Conservation (phyloP, 2,888 invertebrate species). For the Diaphora mendica region DNA sequence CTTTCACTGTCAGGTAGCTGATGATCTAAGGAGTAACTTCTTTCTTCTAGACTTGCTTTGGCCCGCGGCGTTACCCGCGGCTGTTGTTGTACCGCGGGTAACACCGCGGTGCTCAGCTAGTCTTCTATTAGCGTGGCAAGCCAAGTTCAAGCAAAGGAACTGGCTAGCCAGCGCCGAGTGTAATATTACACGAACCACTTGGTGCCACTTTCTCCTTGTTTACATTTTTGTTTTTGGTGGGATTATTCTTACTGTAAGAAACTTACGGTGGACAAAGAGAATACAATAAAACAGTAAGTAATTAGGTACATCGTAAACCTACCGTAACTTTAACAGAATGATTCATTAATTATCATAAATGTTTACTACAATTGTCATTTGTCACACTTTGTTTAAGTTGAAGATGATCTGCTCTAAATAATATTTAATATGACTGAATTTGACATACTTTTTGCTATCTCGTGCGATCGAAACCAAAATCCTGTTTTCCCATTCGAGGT, state of each 20-base stretch:
- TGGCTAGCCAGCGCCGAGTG: no score
- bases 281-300: not conserved
- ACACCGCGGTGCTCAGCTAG: no score
- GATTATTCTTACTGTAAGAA: not conserved
- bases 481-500: not conserved
- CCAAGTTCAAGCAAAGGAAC: no score
- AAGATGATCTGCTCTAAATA: not conserved
- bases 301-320: not conserved
- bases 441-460: not conserved
- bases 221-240: no score
- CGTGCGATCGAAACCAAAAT: not conserved
- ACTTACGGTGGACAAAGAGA: not conserved
- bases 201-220: no score
- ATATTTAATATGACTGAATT: not conserved
- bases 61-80: no score
- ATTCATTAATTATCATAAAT: not conserved
- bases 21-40: no score
- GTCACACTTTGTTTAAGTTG: not conserved
- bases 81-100: no score
- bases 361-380: not conserved
- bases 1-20: no score
- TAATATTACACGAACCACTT: no score
- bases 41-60: no score
- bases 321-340: not conserved
- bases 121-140: no score